These are phyloP conservation scores for Mionectes macconnelli DNA, from an alignment of 2,113 vertebrate species.

Conservation along the genomic window DNA sequence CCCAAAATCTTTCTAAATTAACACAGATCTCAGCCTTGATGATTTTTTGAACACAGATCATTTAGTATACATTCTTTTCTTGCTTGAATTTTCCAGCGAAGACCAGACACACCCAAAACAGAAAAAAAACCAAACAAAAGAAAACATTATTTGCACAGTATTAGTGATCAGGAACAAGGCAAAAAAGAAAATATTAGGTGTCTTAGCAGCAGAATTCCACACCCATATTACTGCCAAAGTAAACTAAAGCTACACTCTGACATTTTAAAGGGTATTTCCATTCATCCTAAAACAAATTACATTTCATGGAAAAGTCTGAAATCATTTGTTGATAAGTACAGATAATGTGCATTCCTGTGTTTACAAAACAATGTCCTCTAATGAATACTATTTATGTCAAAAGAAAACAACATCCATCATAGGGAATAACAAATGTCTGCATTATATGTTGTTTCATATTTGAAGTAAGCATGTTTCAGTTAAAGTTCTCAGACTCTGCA, in stretches of 20 bases:
- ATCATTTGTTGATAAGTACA: not conserved
- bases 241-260: not conserved
- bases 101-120: rapidly evolving
- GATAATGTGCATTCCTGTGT: not conserved
- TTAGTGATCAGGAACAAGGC: not conserved
- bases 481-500: not conserved
- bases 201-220: not conserved
- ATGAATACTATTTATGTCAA: not conserved
- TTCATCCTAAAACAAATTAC: not conserved
- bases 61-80: not conserved
- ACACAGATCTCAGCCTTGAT: not conserved
- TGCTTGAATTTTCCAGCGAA: not conserved
- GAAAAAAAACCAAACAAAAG: not conserved
- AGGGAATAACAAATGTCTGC: not conserved
- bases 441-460: not conserved
- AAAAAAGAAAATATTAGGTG: not conserved
- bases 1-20: not conserved
- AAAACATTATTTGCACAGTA: not conserved
- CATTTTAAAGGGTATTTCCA: not conserved
- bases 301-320: not conserved
- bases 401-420: not conserved
- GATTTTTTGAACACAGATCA: not conserved
- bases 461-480: not conserved
- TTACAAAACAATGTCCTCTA: not conserved
- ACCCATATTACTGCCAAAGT: not conserved